Percentiles rank a stretch among this genome's conserved stretches.
These are phyloP conservation scores for Amblyornis subalaris DNA, from an alignment of 2,113 vertebrate genomes.

Conservation along the genomic window DNA sequence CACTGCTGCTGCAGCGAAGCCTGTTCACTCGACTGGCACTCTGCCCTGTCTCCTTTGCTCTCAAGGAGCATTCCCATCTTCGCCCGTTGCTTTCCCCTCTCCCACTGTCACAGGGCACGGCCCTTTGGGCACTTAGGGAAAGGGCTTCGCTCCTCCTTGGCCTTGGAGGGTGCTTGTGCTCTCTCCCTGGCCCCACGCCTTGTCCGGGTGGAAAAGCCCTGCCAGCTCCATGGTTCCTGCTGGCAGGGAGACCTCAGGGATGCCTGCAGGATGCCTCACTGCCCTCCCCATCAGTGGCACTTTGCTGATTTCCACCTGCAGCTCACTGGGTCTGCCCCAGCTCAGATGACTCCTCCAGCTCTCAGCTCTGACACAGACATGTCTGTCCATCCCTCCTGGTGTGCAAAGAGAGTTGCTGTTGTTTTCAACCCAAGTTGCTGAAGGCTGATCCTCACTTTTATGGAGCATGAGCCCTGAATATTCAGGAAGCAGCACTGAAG, in stretches of 20 bases:
- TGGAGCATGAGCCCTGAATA: background rate
- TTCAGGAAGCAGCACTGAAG: slow-evolving; percentile 5
- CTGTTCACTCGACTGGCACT: background rate
- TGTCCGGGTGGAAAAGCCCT: background rate
- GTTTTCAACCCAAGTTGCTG: background rate
- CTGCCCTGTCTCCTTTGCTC: background rate
- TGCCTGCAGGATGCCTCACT: background rate
- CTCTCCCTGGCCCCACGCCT: fast-evolving
- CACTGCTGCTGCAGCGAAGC: background rate
- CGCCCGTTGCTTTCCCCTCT: background rate
- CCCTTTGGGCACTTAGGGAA: background rate
- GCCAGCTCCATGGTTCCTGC: fast-evolving
- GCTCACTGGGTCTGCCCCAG: fast-evolving
- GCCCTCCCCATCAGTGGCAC: background rate
- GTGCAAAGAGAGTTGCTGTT: background rate
- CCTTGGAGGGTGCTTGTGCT: background rate
- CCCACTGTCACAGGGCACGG: background rate
- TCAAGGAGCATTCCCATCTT: background rate
- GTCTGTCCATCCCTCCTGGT: background rate
- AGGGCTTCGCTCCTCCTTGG: background rate
- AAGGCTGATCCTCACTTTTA: background rate
- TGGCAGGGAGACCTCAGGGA: background rate
- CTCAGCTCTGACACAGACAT: background rate
- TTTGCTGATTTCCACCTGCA: background rate
- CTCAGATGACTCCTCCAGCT: background rate